Conservation (phyloP, 2,888 invertebrate genomes). For the Zygothrica quintamaculata region DNA sequence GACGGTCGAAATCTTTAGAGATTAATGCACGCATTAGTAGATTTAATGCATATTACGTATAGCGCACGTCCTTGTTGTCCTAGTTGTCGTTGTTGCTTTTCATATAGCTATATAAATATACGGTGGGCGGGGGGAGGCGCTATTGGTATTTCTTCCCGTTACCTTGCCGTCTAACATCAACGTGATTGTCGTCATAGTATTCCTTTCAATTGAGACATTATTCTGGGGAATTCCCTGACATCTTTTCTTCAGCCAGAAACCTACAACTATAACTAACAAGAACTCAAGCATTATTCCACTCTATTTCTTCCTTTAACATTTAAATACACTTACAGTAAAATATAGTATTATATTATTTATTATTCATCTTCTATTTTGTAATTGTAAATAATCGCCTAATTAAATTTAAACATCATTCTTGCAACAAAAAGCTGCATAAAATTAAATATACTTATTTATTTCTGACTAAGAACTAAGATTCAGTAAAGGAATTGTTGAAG, state of each 20-base stretch:
- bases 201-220: constrained; percentile 74
- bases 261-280: constrained; percentile 5
- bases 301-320: too few species aligned
- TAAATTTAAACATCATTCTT: too few species aligned
- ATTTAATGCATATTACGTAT: constrained; percentile 83
- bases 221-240: constrained; percentile 75
- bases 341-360: too few species aligned
- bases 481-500: too few species aligned
- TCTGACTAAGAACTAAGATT: too few species aligned
- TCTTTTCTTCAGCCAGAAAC: constrained; percentile 31
- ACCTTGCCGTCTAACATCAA: constrained; percentile 53
- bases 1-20: constrained; percentile 75
- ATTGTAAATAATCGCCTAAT: too few species aligned
- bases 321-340: too few species aligned
- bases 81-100: constrained; percentile 7
- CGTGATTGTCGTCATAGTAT: constrained; percentile 32
- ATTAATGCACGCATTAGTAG: constrained; percentile 84
- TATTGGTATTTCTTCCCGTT: constrained; percentile 15
- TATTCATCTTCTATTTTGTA: too few species aligned
- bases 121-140: background rate
- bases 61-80: constrained; percentile 39
- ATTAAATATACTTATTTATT: too few species aligned
- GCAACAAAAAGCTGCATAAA: too few species aligned
- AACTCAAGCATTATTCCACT: too few species aligned
- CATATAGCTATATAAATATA: constrained; percentile 18